Base-by-base conservation (phyloP, 2,888 invertebrate species). In the Bruchidius siliquastri region DNA sequence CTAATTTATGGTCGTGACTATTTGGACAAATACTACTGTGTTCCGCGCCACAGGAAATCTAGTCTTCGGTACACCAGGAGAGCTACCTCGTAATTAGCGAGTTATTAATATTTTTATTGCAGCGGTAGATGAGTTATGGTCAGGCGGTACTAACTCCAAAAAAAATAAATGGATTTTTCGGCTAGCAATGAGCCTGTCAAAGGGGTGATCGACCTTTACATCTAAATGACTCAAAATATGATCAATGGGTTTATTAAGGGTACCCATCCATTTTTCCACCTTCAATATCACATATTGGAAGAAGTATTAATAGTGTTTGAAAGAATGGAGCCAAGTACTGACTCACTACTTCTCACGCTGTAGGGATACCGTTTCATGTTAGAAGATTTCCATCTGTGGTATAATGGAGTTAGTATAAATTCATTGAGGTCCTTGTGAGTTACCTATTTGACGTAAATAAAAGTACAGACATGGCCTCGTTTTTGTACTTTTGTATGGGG, bases 101-200 rank as follows among this genome's bases (percentile, higher is more conserved):
- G 70, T 32, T 70, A 70, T 70, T 70, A 70, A 70, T 70, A 70
- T 70, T 70, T 70, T 70, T 70, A 70, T 70, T 70, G 49, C 49
- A 1, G 49, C 8, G 18, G 49, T 13, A 49, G 49, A 49, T 49
- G 13, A 49, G 49, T 49, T 49, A 49, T 49, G 49, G 49, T 49
- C 13, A 13, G 49, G 49, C 49, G 49, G 49, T 49, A 49, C 49
- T 18, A 18, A 49, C 49, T 49, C 13, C 6, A 13, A n/a, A 26
- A 49, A 49, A 49, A 49, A 49, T 49, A 49, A 49, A 49, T 49
- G 49, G 49, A 49, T 49, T 49, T 49, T 49, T 49, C 49, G 49
- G 49, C 49, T 49, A 13, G 49, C 49, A 13, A 13, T 49, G 13
- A 49, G 49, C 1, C 49, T 49, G 49, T 49, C 49, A 49, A 49